Conservation (phyloP, 1,140 invertebrate genomes). For the Pomacea maculata region DNA sequence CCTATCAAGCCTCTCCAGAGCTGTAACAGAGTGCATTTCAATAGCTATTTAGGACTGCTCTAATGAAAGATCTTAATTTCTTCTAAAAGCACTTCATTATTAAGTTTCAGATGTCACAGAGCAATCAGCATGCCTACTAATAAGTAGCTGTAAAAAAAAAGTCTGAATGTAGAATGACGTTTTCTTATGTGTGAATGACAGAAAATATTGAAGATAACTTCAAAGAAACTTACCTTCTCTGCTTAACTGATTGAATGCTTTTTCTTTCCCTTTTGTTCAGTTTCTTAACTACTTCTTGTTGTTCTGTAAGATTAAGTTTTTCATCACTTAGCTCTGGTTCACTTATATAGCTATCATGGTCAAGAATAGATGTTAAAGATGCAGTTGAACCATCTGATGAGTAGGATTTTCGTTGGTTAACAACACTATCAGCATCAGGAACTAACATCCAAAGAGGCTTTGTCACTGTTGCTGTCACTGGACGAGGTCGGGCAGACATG, state of each 20-base stretch:
- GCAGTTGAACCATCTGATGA: constrained; percentile 54
- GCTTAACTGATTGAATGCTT: background rate
- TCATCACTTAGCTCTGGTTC: constrained; percentile 20
- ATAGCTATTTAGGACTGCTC: too few relatives aligned
- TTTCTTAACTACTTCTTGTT: background rate
- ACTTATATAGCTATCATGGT: constrained; percentile 58
- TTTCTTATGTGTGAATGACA: too few relatives aligned
- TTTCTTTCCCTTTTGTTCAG: background rate
- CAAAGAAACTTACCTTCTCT: background rate
- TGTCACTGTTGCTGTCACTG: constrained; percentile 57
- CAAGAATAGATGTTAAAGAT: constrained; percentile 54
- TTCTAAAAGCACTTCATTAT: too few relatives aligned
- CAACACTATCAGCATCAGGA: constrained; percentile 13
- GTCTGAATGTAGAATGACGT: too few relatives aligned
- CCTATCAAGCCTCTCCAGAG: too few relatives aligned
- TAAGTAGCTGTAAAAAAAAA: too few relatives aligned
- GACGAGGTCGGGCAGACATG: constrained; percentile 40
- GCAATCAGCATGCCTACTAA: too few relatives aligned
- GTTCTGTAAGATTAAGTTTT: background rate
- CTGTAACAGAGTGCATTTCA: too few relatives aligned
- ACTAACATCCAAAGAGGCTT: constrained; percentile 53
- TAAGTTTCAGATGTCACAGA: too few relatives aligned
- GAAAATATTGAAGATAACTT: background rate
- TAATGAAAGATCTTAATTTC: too few relatives aligned
- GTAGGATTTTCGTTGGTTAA: constrained; percentile 36